Evolutionary conservation across 2,797 vertebrate species (phyloP), one percentile per base, ranked within the genome.

Genomic region (Poeciliopsis gracilis): DNA sequence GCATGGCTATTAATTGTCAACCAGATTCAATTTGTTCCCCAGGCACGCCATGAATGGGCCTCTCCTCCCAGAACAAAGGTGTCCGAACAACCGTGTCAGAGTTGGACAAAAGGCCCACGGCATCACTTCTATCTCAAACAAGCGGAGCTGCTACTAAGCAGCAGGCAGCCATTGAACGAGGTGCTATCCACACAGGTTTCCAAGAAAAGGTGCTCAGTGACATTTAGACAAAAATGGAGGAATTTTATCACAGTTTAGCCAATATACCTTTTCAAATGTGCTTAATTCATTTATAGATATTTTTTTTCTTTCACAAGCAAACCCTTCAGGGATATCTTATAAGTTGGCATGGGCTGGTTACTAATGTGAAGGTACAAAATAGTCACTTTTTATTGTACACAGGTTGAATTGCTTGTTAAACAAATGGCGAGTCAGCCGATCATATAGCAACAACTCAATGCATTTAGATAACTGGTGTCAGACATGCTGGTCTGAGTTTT

Each of bases 1-100:
- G 90, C 88, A 84, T 83, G 89, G 93, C 93, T 94, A 95, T 96
- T 95, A 95, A 96, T 95, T 95, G 95, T 94, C 91, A 93, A 92
- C 92, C 92, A 92, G 90, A 93, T 95, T 96, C 91, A 94, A 95
- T 95, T 95, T 95, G 95, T 94, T 96, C 93, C 91, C 89, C 15
- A 73, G 92, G 91, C 89, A 90, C 66, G 63, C 91, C 38, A 87
- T 94, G 93, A 96, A 95, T 94, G 93, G 93, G 88, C 87, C 94
- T 93, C 91, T 92, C 88, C 83, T 77, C 82, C 78, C 89, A 88
- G 92, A 95, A 96, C 94, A 96, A 96, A 94, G 90, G 92, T 89
- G 90, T 93, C 94, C 88, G 86, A 92, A 92, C 86, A 89, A 89
- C 91, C 87, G 72, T 94, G 93, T 95, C 94, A 94, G 92, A 90